Evolutionary conservation across 2,888 invertebrate genomes (phyloP).

Genomic region (Drosophila tanythrix): DNA sequence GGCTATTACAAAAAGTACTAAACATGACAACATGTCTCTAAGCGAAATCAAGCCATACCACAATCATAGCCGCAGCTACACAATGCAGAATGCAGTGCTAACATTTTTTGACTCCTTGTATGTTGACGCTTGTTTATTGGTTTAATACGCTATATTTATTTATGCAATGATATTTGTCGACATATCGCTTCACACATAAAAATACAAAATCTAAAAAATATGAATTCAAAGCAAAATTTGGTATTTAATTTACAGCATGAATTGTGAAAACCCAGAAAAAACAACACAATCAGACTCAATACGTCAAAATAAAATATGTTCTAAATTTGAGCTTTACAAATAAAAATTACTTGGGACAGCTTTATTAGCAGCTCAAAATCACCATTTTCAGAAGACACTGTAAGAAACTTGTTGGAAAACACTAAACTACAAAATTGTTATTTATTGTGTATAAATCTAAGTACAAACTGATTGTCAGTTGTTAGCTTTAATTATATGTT

Average conservation of each 20-base stretch:
- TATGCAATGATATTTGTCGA: neutral
- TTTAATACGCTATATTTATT: conserved; percentile 1
- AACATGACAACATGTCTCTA: conserved; percentile 61
- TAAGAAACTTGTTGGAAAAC: conserved; percentile 7
- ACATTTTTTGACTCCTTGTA: neutral
- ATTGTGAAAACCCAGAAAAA: neutral
- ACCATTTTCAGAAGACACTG: neutral
- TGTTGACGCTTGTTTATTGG: neutral
- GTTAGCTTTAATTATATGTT: neutral
- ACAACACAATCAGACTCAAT: neutral
- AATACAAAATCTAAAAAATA: neutral
- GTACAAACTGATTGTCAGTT: neutral
- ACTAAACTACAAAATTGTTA: neutral
- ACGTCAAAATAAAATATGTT: neutral
- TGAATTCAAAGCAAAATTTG: neutral
- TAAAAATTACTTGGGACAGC: neutral
- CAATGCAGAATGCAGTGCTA: conserved; percentile 11
- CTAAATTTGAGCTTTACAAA: neutral
- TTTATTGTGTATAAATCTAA: neutral
- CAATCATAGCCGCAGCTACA: conserved; percentile 23
- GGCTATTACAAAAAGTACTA: conserved; percentile 76
- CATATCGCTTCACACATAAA: neutral
- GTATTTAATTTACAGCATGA: neutral
- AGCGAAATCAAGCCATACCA: conserved; percentile 54
- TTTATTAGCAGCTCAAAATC: neutral